Percentiles rank a stretch among this genome's conserved stretches.
phyloP scores from a whole-genome alignment of 2,113 vertebrate genomes.

The Riparia riparia region DNA sequence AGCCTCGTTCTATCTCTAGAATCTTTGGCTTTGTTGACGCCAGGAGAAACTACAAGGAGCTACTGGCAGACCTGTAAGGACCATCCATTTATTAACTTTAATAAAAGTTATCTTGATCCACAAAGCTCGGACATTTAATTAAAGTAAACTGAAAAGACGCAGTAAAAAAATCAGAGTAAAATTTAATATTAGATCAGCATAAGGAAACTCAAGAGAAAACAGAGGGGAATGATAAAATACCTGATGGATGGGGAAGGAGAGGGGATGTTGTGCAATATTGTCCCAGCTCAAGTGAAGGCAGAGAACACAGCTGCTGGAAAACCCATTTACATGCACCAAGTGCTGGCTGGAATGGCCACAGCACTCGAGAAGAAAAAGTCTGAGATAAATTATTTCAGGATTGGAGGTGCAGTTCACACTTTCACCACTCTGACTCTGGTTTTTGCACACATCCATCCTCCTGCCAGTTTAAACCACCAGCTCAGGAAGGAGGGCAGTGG shows the following conservation, averaged over 20 bases:
- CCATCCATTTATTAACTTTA: neutral
- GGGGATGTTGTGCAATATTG: neutral
- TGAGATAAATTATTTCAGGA: neutral
- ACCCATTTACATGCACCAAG: neutral
- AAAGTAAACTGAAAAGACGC: neutral
- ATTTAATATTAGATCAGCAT: neutral
- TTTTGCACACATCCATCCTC: neutral
- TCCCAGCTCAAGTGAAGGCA: neutral
- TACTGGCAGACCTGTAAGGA: neutral
- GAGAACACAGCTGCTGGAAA: neutral
- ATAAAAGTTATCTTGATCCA: constrained; percentile 7
- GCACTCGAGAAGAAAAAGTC: neutral
- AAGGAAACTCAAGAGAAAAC: neutral
- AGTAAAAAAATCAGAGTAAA: neutral
- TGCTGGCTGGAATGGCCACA: neutral
- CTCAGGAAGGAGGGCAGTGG: neutral
- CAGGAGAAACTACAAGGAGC: neutral
- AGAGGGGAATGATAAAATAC: neutral
- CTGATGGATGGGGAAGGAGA: neutral
- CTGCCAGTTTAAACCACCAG: neutral
- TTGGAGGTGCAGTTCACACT: neutral
- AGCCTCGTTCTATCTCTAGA: neutral
- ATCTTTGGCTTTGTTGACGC: neutral
- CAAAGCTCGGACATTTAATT: neutral
- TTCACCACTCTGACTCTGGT: neutral